These are phyloP conservation scores for human (Homo sapiens) DNA, from an alignment of 2,113 vertebrate genomes.

Conservation along the genomic window GRCh38 chr9:9606001-9606500, in stretches of 20 bases:
- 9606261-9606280: conserved; percentile 47
- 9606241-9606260: conserved; percentile 44
- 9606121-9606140: conserved; percentile 23
- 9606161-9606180: conserved; percentile 51
- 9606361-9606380: conserved; percentile 30
- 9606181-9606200: conserved; percentile 59
- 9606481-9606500: not conserved
- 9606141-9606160: not conserved
- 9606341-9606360: conserved; percentile 53
- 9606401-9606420: not conserved
- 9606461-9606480: not conserved
- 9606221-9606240: not conserved
- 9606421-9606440: not conserved
- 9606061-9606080: not conserved
- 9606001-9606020: not conserved
- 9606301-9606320: conserved; percentile 34
- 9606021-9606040: conserved; percentile 11
- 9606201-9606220: conserved; percentile 48
- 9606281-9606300: conserved; percentile 65
- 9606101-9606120: conserved; percentile 47
- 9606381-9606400: conserved; percentile 23
- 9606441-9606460: not conserved
- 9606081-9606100: conserved; percentile 30
- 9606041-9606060: conserved; percentile 33
- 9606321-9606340: conserved; percentile 45